phyloP scores from a whole-genome alignment of 2,888 invertebrate genomes.

The Epirrhoe alternata region DNA sequence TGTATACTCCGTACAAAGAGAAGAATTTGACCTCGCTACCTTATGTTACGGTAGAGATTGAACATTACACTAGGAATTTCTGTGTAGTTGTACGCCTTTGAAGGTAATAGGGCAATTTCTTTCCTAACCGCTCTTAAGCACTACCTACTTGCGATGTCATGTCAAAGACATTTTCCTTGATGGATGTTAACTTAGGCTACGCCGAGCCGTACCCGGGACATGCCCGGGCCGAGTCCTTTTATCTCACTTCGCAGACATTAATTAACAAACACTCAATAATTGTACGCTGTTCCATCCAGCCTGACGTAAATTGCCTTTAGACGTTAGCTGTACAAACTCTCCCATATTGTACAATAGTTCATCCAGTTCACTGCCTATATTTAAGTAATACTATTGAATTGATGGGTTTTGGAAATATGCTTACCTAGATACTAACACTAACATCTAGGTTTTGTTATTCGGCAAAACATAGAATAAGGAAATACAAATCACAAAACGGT shows the following conservation, averaged over 20 bases:
- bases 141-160: slow-evolving; percentile 1
- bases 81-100: background rate
- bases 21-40: background rate
- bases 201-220: background rate
- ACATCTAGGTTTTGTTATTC: background rate
- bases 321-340: background rate
- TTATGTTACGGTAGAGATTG: slow-evolving; percentile 1
- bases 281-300: background rate
- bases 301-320: background rate
- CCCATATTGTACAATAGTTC: background rate
- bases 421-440: no score
- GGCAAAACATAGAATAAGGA: background rate
- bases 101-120: background rate
- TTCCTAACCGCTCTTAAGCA: background rate
- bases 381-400: background rate
- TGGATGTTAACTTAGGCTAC: background rate
- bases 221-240: background rate
- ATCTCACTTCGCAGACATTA: background rate
- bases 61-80: background rate
- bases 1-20: background rate
- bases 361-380: background rate
- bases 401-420: background rate
- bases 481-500: background rate
- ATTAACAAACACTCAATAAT: background rate
- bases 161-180: background rate